Base-by-base conservation (phyloP, 2,888 invertebrate species). In the Melieria omissa region DNA sequence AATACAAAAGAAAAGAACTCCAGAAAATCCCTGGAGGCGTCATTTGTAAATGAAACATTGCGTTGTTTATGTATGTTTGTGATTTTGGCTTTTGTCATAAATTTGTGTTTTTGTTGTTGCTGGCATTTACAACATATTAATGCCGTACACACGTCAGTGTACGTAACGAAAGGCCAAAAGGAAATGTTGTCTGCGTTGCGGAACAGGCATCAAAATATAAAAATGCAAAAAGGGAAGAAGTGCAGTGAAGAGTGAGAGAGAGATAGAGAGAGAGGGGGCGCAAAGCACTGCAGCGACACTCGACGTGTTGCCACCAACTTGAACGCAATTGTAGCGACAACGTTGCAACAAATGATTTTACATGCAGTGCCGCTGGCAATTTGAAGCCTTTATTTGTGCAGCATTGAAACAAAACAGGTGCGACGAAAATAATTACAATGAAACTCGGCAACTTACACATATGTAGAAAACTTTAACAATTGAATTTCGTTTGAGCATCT, bases 1-100 rank as follows among this genome's bases (percentile, higher is more conserved):
- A 16, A 3, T 67, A 16, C 60, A 67, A 67, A 61, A 60, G 52
- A 16, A 67, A 55, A 61, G 45, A 69, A 62, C 44, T 58, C 70
- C 64, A 58, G 58, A 65, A 70, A 70, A 44, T 60, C 70, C 70
- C 70, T 70, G 65, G 52, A 58, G 70, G 70, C 70, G 70, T 70
- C 70, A 70, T 70, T 70, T 70, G 60, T 65, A 70, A 70, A 70
- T 70, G 70, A 70, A 70, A 70, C 61, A 65, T 60, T 64, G 16
- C 78, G 80, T 80, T 80, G 80, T 79, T 80, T 79, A 78, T 74
- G 73, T 29, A 29, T 79, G 74, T 73, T 78, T 80, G 80, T 74
- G 79, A 58, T 65, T 45, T 60, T 65, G 57, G 14, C 16, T 49
- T 46, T 41, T 52, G 55, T 29, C 54, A 49, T 9, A 47, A 45